Evolutionary conservation across 2,888 invertebrate species (phyloP).

Genomic region (Colostygia pectinataria): DNA sequence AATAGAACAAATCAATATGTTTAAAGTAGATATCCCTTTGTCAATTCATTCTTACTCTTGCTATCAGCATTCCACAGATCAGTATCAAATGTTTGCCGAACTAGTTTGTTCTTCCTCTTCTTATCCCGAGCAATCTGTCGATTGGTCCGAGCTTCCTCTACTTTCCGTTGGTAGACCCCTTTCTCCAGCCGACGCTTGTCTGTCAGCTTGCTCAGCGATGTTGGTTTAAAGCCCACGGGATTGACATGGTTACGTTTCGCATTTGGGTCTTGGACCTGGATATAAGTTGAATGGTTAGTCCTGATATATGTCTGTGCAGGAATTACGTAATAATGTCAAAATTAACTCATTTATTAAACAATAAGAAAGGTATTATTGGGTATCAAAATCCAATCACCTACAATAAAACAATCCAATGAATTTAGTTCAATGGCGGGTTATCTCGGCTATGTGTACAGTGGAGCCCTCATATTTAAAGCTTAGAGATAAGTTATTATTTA

Average conservation of each 20-base stretch:
- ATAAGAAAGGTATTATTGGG: too few species aligned
- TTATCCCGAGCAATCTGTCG: conserved; percentile 63
- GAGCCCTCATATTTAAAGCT: too few species aligned
- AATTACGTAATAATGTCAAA: too few species aligned
- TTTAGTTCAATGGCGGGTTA: too few species aligned
- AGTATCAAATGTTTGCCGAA: conserved; percentile 77
- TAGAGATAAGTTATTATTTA: too few species aligned
- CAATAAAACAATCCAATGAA: too few species aligned
- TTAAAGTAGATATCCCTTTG: too few species aligned
- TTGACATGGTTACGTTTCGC: conserved; percentile 79
- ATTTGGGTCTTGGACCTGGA: conserved; percentile 86
- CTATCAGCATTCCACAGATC: conserved; percentile 87
- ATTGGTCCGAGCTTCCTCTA: conserved; percentile 73
- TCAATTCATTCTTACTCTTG: conserved; percentile 46
- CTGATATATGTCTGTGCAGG: too few species aligned
- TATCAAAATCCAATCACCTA: too few species aligned
- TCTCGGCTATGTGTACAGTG: too few species aligned
- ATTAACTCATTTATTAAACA: too few species aligned
- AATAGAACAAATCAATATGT: too few species aligned
- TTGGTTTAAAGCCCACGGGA: conserved; percentile 58
- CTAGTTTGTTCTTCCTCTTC: conserved; percentile 65
- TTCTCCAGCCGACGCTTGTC: conserved; percentile 67
- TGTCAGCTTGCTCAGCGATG: conserved; percentile 74
- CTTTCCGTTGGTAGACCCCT: conserved; percentile 79
- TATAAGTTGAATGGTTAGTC: not conserved